phyloP scores from a whole-genome alignment of 2,888 invertebrate species.

The Galeruca laticollis region DNA sequence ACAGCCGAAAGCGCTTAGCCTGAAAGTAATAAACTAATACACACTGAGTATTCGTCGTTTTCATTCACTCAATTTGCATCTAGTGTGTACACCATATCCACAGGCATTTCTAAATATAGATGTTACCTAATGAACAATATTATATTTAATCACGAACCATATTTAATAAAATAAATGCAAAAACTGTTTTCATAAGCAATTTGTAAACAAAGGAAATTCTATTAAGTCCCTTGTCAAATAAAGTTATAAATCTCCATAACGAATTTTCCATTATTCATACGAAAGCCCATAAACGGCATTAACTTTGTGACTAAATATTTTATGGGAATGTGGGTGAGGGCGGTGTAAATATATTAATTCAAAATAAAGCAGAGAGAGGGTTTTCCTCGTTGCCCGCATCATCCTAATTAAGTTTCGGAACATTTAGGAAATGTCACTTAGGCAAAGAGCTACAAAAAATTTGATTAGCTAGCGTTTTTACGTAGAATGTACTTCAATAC shows the following conservation, averaged over 20 bases:
- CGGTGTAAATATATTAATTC: slow-evolving; percentile 23
- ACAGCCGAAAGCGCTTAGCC: no score
- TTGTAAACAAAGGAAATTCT: neutral
- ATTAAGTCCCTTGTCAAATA: neutral
- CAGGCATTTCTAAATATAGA: no score
- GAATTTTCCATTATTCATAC: neutral
- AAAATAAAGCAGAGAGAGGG: slow-evolving; percentile 22
- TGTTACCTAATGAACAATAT: no score
- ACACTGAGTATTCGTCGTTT: no score
- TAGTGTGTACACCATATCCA: no score
- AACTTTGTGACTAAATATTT: slow-evolving; percentile 14
- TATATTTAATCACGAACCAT: no score
- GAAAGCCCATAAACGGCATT: neutral
- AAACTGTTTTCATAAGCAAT: neutral
- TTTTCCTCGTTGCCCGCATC: slow-evolving; percentile 21
- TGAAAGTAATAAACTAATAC: no score
- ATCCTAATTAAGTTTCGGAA: slow-evolving; percentile 26
- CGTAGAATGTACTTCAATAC: no score
- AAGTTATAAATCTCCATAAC: neutral
- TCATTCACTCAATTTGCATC: no score
- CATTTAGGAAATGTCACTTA: slow-evolving; percentile 20
- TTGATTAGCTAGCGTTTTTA: neutral
- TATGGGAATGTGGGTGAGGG: neutral
- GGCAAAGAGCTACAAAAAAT: neutral
- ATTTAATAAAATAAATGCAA: neutral